Evolutionary conservation across 2,113 vertebrate species (phyloP).

Genomic region (Siphamia tubifer): DNA sequence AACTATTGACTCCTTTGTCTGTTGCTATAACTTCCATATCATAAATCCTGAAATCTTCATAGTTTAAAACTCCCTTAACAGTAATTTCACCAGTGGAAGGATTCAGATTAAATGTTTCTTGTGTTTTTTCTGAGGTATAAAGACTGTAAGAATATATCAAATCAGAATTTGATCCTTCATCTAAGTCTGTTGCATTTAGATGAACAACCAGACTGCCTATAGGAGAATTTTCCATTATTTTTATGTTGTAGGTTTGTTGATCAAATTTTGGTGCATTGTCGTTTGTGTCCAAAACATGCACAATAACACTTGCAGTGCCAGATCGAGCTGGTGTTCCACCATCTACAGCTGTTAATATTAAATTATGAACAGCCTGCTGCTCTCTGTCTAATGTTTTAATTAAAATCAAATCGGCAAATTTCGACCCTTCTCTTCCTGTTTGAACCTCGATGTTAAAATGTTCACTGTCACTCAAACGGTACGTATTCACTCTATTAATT

Average conservation of each 20-base stretch:
- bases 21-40: conserved; percentile 58
- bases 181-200: conserved; percentile 1
- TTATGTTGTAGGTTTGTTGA: conserved; percentile 20
- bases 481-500: conserved; percentile 33
- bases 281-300: conserved; percentile 59
- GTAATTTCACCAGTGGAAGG: conserved; percentile 46
- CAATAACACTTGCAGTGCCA: conserved; percentile 52
- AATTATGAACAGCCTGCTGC: conserved; percentile 43
- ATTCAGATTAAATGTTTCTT: conserved; percentile 44
- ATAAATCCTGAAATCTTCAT: conserved; percentile 53
- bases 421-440: conserved; percentile 46
- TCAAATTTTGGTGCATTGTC: conserved; percentile 63
- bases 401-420: conserved; percentile 45
- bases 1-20: conserved; percentile 32
- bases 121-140: conserved; percentile 60
- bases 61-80: conserved; percentile 53
- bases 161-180: background rate
- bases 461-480: conserved; percentile 29
- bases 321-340: conserved; percentile 48
- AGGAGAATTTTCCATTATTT: conserved; percentile 49
- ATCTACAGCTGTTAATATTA: conserved; percentile 59
- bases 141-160: conserved; percentile 47
- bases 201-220: conserved; percentile 21
- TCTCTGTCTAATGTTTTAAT: conserved; percentile 50
- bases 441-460: conserved; percentile 59